These are phyloP conservation scores for Accipiter virgatus DNA, from an alignment of 2,113 vertebrate genomes.

Conservation along the genomic window DNA sequence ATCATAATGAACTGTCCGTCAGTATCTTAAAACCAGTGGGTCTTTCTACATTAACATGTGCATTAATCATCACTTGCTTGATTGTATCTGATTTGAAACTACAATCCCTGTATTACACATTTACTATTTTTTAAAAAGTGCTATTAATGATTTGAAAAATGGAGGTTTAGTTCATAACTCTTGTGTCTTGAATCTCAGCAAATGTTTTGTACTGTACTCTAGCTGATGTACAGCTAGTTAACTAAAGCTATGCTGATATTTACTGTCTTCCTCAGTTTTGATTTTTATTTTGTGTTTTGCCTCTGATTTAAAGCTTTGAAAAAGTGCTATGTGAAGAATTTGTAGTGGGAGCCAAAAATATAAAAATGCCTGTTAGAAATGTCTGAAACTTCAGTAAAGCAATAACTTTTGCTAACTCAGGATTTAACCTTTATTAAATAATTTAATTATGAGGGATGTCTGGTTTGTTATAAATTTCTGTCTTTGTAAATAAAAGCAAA, in stretches of 20 bases:
- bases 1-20: not conserved
- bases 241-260: constrained; percentile 6
- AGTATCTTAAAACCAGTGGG: not conserved
- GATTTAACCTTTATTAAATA: constrained; percentile 19
- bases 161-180: not conserved
- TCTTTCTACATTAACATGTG: not conserved
- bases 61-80: not conserved
- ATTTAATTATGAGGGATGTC: not conserved
- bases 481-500: constrained; percentile 56
- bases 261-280: not conserved
- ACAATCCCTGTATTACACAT: not conserved
- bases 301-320: constrained; percentile 4
- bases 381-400: not conserved
- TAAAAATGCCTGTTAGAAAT: not conserved
- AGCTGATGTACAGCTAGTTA: constrained; percentile 10
- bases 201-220: constrained; percentile 9
- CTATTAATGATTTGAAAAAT: not conserved
- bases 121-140: not conserved
- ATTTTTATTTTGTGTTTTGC: not conserved
- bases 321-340: not conserved
- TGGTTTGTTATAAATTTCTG: constrained; percentile 38
- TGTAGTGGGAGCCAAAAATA: not conserved
- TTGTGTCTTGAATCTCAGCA: not conserved
- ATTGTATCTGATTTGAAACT: not conserved
- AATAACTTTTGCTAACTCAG: constrained; percentile 39